Percentiles rank a stretch among this genome's conserved stretches.
Evolutionary conservation across 1,140 invertebrate genomes (phyloP).

Genomic region (Ostrea edulis): DNA sequence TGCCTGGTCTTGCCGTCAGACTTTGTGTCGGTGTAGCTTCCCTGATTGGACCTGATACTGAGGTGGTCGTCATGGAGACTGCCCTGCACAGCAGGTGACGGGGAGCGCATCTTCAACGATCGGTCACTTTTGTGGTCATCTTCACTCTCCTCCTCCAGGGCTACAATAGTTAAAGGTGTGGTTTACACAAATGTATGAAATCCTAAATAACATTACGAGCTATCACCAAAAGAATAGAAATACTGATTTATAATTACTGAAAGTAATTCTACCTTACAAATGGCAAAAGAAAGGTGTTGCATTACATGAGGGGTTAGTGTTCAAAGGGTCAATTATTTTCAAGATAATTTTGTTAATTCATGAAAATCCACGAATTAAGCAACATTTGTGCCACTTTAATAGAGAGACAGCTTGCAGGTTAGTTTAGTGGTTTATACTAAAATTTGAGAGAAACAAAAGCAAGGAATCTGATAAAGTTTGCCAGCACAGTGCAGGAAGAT

Average conservation of each 20-base stretch:
- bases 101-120: neutral
- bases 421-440: neutral
- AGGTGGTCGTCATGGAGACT: constrained; percentile 9
- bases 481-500: neutral
- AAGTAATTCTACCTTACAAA: neutral
- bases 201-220: neutral
- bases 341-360: neutral
- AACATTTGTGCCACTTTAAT: neutral
- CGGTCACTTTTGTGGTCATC: neutral
- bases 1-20: neutral
- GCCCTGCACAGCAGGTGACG: neutral
- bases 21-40: neutral
- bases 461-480: neutral
- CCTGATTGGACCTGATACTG: constrained; percentile 26
- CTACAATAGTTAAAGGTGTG: neutral
- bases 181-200: neutral
- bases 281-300: too few species aligned
- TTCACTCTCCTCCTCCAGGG: constrained; percentile 38
- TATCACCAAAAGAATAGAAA: neutral
- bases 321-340: neutral
- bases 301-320: too few species aligned
- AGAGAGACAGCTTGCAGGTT: neutral
- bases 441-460: neutral
- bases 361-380: neutral
- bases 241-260: neutral